These are phyloP conservation scores for Craniophora ligustri DNA, from an alignment of 2,888 invertebrate species.

Conservation along the genomic window DNA sequence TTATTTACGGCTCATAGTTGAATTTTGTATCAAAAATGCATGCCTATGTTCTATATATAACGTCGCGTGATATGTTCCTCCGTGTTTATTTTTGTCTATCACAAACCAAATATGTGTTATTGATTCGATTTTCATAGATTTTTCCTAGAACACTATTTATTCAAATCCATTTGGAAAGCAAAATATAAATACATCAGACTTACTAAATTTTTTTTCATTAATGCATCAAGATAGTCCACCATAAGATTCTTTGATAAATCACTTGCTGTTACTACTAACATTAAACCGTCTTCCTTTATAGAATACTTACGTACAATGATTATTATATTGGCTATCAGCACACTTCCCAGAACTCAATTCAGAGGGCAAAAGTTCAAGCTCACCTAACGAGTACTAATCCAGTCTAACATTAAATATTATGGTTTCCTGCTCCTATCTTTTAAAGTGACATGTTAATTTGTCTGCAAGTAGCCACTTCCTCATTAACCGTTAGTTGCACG, in stretches of 20 bases:
- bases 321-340: constrained; percentile 37
- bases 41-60: constrained; percentile 63
- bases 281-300: not conserved
- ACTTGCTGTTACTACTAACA: not conserved
- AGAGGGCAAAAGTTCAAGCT: constrained; percentile 58
- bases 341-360: constrained; percentile 52
- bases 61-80: constrained; percentile 51
- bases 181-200: too few relatives aligned
- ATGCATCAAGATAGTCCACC: not conserved
- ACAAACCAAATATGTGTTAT: constrained; percentile 43
- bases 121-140: constrained; percentile 28
- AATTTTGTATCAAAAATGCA: constrained; percentile 65
- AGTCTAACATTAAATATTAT: constrained; percentile 82
- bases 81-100: constrained; percentile 53
- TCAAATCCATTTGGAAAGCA: not conserved
- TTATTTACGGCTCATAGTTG: constrained; percentile 63
- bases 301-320: constrained; percentile 13
- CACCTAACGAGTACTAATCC: constrained; percentile 80
- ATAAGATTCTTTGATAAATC: not conserved
- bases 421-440: constrained; percentile 81
- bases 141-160: constrained; percentile 9
- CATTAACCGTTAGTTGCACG: constrained; percentile 84
- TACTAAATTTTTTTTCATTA: too few relatives aligned
- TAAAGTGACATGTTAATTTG: constrained; percentile 84
- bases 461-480: constrained; percentile 86